These are phyloP conservation scores for Xanthia icteritia DNA, from an alignment of 2,888 invertebrate species.

Conservation along the genomic window DNA sequence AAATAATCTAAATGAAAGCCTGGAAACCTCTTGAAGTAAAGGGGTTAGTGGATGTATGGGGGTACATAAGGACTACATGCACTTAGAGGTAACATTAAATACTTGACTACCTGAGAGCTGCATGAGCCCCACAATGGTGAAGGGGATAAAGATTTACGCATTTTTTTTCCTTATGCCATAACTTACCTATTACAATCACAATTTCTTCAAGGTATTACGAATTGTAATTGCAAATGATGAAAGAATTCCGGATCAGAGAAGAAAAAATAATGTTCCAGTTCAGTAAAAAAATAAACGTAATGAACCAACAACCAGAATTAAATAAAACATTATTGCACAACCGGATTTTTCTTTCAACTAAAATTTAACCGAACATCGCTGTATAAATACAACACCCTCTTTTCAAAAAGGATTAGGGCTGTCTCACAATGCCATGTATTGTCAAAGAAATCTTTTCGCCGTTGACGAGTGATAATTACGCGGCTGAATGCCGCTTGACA, in stretches of 20 bases:
- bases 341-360: constrained; percentile 38
- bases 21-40: constrained; percentile 1
- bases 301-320: constrained; percentile 44
- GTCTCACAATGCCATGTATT: constrained; percentile 75
- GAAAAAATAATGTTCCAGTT: not conserved
- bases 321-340: constrained; percentile 48
- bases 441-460: constrained; percentile 80
- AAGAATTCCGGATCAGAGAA: not conserved
- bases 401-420: constrained; percentile 75
- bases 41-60: constrained; percentile 10
- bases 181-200: not conserved
- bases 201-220: not conserved
- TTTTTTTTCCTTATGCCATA: not conserved
- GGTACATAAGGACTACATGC: constrained; percentile 23
- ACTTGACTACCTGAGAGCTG: constrained; percentile 21
- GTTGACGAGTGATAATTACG: constrained; percentile 82
- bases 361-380: constrained; percentile 58
- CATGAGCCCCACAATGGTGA: not conserved
- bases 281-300: constrained; percentile 15
- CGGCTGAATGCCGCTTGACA: constrained; percentile 82
- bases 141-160: constrained; percentile 5
- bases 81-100: constrained; percentile 43
- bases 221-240: too few relatives aligned
- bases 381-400: constrained; percentile 66
- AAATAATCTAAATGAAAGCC: constrained; percentile 7